Conservation (phyloP, 2,113 vertebrate genomes). For the Actinemys pallida region DNA sequence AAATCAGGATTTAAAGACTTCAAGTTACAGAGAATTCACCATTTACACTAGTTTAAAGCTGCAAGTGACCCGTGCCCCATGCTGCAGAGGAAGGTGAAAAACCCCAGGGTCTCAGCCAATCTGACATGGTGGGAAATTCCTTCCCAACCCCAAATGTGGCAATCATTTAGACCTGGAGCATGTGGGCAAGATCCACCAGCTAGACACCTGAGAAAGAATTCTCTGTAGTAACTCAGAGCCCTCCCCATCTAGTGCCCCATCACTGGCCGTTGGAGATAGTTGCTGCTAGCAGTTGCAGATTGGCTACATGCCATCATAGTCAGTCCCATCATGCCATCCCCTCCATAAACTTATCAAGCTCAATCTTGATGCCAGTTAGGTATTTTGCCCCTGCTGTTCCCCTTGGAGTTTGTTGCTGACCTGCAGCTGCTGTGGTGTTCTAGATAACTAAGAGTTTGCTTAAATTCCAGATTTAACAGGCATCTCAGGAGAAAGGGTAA, state of each 20-base stretch:
- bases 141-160: background rate
- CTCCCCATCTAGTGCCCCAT: background rate
- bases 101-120: background rate
- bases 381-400: no score
- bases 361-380: no score
- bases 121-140: background rate
- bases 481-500: background rate
- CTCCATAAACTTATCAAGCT: no score
- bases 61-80: background rate
- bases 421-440: no score
- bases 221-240: background rate
- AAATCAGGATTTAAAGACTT: no score
- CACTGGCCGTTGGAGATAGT: background rate
- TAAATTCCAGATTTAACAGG: background rate
- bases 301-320: no score
- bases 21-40: no score
- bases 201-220: background rate
- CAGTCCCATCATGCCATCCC: no score
- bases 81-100: background rate
- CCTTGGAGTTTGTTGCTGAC: no score
- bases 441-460: background rate
- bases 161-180: background rate
- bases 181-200: background rate
- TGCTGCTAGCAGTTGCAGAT: no score
- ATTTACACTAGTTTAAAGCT: no score